These are phyloP conservation scores for Urosaurus nigricauda DNA, from an alignment of 2,797 vertebrate species.

Conservation along the genomic window DNA sequence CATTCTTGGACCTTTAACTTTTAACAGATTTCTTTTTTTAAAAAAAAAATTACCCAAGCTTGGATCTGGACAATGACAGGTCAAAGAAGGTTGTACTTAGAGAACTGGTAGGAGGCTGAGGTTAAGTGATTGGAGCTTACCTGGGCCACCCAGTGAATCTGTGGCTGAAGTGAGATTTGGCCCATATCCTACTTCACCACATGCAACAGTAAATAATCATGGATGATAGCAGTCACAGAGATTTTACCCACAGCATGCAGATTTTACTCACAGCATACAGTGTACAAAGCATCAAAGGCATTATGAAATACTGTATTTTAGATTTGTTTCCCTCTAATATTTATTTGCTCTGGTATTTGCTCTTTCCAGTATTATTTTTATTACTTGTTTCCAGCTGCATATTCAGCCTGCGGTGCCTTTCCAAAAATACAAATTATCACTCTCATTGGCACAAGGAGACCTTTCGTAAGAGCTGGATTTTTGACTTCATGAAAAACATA, in stretches of 20 bases:
- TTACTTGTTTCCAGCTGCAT: conserved; percentile 33
- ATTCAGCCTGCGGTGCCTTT: conserved; percentile 16
- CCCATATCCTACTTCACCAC: not conserved
- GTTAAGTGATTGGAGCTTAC: not conserved
- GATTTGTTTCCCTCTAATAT: conserved; percentile 27
- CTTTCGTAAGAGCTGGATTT: conserved; percentile 20
- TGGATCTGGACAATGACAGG: not conserved
- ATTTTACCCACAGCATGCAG: not conserved
- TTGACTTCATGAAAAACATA: conserved; percentile 17
- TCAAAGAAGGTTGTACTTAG: not conserved
- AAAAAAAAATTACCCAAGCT: not conserved
- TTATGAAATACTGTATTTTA: conserved; percentile 35
- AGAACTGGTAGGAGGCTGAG: too few species aligned
- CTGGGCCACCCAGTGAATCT: not conserved
- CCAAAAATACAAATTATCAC: conserved; percentile 42
- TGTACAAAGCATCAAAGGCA: not conserved
- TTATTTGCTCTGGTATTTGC: conserved; percentile 29
- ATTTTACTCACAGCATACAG: too few species aligned
- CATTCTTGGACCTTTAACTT: not conserved
- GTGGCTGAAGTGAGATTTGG: not conserved
- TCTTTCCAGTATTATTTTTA: conserved; percentile 33
- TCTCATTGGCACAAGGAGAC: conserved; percentile 15
- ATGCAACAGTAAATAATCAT: conserved; percentile 15
- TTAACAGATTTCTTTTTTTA: not conserved
- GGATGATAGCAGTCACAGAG: conserved; percentile 22